phyloP scores from a whole-genome alignment of 2,113 vertebrate species.

The Boulengeromyrus knoepffleri region DNA sequence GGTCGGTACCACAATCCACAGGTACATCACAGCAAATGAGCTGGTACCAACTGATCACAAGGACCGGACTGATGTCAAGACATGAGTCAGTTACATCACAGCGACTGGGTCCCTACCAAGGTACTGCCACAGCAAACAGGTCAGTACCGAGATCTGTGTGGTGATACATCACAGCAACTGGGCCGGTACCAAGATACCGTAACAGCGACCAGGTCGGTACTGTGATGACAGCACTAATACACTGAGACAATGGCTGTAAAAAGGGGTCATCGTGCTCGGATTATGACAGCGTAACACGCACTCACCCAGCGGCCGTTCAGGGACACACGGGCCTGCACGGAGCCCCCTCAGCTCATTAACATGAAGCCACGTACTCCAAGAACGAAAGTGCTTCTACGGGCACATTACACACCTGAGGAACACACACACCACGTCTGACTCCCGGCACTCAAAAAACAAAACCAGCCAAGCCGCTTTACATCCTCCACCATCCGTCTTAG shows the following conservation, averaged over 20 bases:
- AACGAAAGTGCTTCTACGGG: not conserved
- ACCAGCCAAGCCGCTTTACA: not conserved
- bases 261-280: not conserved
- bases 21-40: not conserved
- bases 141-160: not conserved
- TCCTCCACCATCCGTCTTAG: not conserved
- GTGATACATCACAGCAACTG: not conserved
- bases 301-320: not conserved
- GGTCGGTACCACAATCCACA: not conserved
- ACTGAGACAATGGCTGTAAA: not conserved
- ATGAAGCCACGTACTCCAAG: not conserved
- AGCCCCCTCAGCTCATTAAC: not conserved
- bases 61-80: not conserved
- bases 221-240: not conserved
- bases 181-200: not conserved
- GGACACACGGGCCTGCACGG: not conserved
- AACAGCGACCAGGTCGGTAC: not conserved
- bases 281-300: not conserved
- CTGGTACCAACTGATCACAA: not conserved
- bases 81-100: not conserved
- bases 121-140: not conserved
- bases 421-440: not conserved
- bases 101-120: not conserved
- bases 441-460: not conserved
- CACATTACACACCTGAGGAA: not conserved